Percentiles rank a stretch among this genome's conserved stretches.
These are phyloP conservation scores for Anas acuta DNA, from an alignment of 2,797 vertebrate genomes.

Conservation along the genomic window DNA sequence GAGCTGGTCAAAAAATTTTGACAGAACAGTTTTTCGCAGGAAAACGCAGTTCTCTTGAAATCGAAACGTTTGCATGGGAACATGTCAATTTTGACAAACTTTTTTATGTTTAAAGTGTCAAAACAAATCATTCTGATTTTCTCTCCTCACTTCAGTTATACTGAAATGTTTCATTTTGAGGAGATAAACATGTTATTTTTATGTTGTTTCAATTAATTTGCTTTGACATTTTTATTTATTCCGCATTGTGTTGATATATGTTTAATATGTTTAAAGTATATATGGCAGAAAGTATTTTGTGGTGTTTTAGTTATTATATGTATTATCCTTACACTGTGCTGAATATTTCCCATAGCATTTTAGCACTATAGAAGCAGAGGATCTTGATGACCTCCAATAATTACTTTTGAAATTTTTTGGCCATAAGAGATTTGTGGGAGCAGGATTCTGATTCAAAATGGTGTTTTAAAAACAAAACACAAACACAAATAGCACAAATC, in stretches of 20 bases:
- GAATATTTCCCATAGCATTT: background rate
- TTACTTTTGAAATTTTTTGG: background rate
- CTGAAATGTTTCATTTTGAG: constrained; percentile 5
- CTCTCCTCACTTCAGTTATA: constrained; percentile 1
- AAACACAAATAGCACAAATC: background rate
- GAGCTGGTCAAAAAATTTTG: constrained; percentile 69
- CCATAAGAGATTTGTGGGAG: background rate
- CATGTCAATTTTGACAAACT: constrained; percentile 51
- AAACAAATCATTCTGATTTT: constrained; percentile 56
- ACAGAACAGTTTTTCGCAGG: constrained; percentile 56
- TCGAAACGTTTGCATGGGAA: constrained; percentile 23
- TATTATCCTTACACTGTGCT: background rate
- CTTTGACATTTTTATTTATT: constrained; percentile 39
- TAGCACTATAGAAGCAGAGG: background rate
- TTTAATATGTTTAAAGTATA: background rate
- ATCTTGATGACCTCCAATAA: background rate
- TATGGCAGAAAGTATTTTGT: background rate
- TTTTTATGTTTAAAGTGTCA: constrained; percentile 45
- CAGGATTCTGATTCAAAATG: background rate
- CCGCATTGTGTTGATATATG: background rate
- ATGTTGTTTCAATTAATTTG: constrained; percentile 62
- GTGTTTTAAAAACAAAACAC: background rate
- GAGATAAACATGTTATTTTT: constrained; percentile 35
- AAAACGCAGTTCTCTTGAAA: constrained; percentile 26
- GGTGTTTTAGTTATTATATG: background rate